Percentiles rank a stretch among this genome's conserved stretches.
Conservation (phyloP, 2,888 invertebrate genomes). For the Eurois occulta region DNA sequence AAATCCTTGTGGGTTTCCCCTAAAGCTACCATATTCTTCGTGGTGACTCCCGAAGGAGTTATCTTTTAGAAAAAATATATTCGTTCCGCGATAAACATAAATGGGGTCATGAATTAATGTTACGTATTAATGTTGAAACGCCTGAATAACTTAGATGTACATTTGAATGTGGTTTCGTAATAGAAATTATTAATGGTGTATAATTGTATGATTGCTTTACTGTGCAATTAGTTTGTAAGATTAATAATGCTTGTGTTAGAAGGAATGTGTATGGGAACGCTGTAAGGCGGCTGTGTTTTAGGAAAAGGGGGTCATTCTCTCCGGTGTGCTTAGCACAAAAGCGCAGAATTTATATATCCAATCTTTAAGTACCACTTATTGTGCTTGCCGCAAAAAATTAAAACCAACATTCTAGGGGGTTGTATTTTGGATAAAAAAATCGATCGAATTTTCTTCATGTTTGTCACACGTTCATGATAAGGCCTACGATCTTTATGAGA, state of each 20-base stretch:
- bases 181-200: conserved; percentile 5
- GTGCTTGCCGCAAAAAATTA: background rate
- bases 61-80: conserved; percentile 59
- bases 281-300: background rate
- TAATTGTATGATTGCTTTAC: conserved; percentile 3
- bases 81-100: conserved; percentile 59
- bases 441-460: too few relatives aligned
- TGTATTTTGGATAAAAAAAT: background rate
- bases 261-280: background rate
- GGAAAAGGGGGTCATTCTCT: background rate
- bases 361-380: background rate
- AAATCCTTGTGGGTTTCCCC: conserved; percentile 65
- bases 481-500: background rate
- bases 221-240: background rate
- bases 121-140: conserved; percentile 28
- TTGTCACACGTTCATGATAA: background rate
- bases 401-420: background rate
- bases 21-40: conserved; percentile 62
- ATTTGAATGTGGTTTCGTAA: conserved; percentile 3
- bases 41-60: conserved; percentile 58
- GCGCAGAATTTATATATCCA: background rate
- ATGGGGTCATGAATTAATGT: conserved; percentile 51
- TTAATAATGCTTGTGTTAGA: background rate
- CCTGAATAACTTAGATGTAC: conserved; percentile 23
- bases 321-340: background rate